A percentile compares a stretch with the other conserved stretches of the same genome.
phyloP scores from a whole-genome alignment of 1,140 invertebrate species.

The Apocrypta bakeri region DNA sequence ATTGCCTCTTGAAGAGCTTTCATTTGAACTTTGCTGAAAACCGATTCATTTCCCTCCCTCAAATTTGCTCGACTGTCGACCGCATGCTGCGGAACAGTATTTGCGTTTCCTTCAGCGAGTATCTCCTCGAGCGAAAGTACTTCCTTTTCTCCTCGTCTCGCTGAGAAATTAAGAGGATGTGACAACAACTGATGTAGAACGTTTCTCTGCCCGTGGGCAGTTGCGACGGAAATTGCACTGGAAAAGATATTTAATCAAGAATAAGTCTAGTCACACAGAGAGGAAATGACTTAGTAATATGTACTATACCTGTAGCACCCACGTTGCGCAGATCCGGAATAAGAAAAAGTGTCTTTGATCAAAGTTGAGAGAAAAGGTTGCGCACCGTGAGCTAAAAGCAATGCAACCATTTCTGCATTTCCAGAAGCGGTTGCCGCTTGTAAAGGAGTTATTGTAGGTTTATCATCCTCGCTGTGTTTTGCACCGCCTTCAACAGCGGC shows the following conservation, averaged over 20 bases:
- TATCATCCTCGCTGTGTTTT: constrained; percentile 86
- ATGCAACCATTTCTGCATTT: constrained; percentile 85
- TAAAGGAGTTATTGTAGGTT: constrained; percentile 88
- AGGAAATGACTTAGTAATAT: neutral
- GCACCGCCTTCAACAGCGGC: constrained; percentile 91
- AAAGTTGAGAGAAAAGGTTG: constrained; percentile 90
- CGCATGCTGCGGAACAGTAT: constrained; percentile 65
- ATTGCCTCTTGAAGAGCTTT: constrained; percentile 92
- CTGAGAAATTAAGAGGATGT: constrained; percentile 80
- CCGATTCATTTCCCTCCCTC: constrained; percentile 73
- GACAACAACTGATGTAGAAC: constrained; percentile 86
- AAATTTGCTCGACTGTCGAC: constrained; percentile 68
- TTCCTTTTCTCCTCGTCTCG: constrained; percentile 80
- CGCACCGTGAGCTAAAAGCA: constrained; percentile 87
- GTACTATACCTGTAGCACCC: constrained; percentile 83
- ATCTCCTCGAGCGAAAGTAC: constrained; percentile 93
- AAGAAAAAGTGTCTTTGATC: constrained; percentile 87
- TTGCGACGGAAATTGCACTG: constrained; percentile 90
- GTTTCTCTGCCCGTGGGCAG: constrained; percentile 86
- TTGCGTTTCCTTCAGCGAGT: constrained; percentile 84
- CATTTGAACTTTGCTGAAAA: constrained; percentile 88
- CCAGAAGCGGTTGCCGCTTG: constrained; percentile 89
- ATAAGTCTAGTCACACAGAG: neutral
- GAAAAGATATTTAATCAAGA: constrained; percentile 52
- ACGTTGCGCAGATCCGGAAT: constrained; percentile 87